Conservation (phyloP, 2,113 vertebrate species). For the Tursiops truncatus region DNA sequence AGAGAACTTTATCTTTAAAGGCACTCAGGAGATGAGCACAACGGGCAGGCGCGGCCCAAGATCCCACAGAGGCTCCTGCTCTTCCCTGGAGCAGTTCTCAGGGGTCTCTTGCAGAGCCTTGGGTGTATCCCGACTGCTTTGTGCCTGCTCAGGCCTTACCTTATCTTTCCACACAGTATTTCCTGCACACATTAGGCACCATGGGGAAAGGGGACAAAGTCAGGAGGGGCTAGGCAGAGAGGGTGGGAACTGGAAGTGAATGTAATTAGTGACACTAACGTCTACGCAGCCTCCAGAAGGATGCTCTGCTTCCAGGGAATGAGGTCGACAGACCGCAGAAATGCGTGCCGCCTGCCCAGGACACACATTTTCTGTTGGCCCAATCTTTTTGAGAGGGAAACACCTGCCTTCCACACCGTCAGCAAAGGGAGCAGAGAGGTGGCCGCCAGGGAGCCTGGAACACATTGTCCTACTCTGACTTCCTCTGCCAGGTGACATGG, state of each 20-base stretch:
- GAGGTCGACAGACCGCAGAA: not conserved
- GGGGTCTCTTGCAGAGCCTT: not conserved
- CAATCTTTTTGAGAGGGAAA: not conserved
- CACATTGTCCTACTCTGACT: not conserved
- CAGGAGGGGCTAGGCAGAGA: not conserved
- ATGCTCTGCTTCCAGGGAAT: not conserved
- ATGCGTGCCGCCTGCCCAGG: accelerated
- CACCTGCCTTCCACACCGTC: constrained; percentile 11
- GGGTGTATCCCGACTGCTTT: not conserved
- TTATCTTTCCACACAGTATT: constrained; percentile 53
- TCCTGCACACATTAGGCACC: not conserved
- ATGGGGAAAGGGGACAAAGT: not conserved
- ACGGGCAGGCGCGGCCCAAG: not conserved
- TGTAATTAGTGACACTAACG: not conserved
- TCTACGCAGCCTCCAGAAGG: not conserved
- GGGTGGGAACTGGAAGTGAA: not conserved
- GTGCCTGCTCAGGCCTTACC: not conserved
- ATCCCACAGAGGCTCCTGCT: not conserved
- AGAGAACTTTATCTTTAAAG: not conserved
- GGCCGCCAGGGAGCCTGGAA: not conserved
- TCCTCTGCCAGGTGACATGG: accelerated
- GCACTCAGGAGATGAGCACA: not conserved
- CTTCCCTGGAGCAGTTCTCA: not conserved
- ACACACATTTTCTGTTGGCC: accelerated
- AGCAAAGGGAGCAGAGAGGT: not conserved